Percentiles rank a stretch among this genome's conserved stretches.
Evolutionary conservation across 2,797 vertebrate species (phyloP).

Genomic region (Austrolebias charrua): DNA sequence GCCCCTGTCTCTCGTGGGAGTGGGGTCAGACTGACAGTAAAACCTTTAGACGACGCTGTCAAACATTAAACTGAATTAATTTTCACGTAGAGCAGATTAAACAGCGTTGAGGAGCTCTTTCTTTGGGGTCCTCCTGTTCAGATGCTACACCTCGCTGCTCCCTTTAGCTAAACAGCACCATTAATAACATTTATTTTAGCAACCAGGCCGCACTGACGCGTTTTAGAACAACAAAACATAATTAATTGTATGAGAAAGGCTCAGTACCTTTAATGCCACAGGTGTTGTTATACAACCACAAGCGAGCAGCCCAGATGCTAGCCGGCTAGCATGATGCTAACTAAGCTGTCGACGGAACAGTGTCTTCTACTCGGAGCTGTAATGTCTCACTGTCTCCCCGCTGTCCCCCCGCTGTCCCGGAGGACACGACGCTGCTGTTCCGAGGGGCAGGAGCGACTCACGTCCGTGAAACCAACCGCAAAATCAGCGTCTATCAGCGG

Average conservation of each 20-base stretch:
- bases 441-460: neutral
- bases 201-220: neutral
- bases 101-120: neutral
- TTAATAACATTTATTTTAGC: constrained; percentile 11
- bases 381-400: constrained; percentile 21
- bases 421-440: constrained; percentile 15
- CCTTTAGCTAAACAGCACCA: constrained; percentile 27
- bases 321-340: constrained; percentile 69
- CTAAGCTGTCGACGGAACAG: constrained; percentile 67
- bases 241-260: neutral
- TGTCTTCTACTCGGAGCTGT: constrained; percentile 49
- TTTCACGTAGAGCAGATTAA: neutral
- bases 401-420: constrained; percentile 6
- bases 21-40: constrained; percentile 16
- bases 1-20: neutral
- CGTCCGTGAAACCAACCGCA: constrained; percentile 14
- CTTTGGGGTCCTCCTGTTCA: too few relatives aligned
- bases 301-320: constrained; percentile 45
- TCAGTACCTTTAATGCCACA: constrained; percentile 56
- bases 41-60: neutral
- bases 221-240: neutral
- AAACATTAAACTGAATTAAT: neutral
- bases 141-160: constrained; percentile 40
- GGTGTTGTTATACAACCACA: constrained; percentile 75
- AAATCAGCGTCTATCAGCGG: constrained; percentile 12